A percentile compares a stretch with the other conserved stretches of the same genome.
Conservation (phyloP, 2,888 invertebrate species). For the Petrolisthes cinctipes region DNA sequence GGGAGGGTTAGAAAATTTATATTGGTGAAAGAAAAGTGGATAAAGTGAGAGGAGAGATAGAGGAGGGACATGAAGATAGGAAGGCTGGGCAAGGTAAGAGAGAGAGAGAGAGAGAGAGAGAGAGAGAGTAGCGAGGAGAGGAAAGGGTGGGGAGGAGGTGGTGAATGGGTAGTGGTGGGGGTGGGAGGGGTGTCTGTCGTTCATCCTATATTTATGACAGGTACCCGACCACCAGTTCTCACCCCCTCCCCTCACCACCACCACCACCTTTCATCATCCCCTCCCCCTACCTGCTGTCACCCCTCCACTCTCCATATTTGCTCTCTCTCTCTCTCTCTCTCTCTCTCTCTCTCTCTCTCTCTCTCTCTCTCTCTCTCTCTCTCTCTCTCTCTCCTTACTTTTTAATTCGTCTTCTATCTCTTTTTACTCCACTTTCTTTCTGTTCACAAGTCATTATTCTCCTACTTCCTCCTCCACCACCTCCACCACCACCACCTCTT, state of each 20-base stretch:
- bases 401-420: not conserved
- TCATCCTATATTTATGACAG: constrained; percentile 25
- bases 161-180: not conserved
- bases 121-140: not conserved
- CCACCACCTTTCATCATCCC: not conserved
- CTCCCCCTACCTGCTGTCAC: constrained; percentile 1
- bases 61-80: not conserved
- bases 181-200: not conserved
- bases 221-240: not conserved
- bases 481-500: not conserved
- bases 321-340: not conserved
- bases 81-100: not conserved
- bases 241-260: constrained; percentile 4
- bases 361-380: not conserved
- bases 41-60: not conserved
- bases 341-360: constrained; percentile 4
- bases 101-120: not conserved
- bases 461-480: not conserved
- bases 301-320: not conserved
- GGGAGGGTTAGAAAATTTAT: not conserved
- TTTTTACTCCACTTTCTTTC: not conserved
- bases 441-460: not conserved
- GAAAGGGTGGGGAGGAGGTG: not conserved
- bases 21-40: not conserved
- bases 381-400: not conserved